Percentiles rank a stretch among this genome's conserved stretches.
Conservation (phyloP, 92 coral and sea anemone genomes). For the Bergia puertoricense region DNA sequence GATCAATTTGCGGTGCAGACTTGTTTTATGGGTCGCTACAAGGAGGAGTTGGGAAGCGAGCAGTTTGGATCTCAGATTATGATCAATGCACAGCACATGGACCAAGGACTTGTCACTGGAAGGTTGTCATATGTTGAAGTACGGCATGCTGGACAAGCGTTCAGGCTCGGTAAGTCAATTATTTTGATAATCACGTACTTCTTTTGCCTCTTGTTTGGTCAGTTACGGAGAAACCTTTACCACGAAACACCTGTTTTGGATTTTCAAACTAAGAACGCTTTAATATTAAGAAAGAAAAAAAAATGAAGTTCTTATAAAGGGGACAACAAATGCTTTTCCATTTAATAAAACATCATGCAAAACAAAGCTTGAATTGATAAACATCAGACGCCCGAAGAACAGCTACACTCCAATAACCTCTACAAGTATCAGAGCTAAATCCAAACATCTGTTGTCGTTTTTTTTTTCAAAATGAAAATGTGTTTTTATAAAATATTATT, state of each 20-base stretch:
- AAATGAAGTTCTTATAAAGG: too few relatives aligned
- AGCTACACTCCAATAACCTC: too few relatives aligned
- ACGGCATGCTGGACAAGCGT: conserved; percentile 90
- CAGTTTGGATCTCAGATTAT: conserved; percentile 91
- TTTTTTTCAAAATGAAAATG: neutral
- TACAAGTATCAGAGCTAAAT: neutral
- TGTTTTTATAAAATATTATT: too few relatives aligned
- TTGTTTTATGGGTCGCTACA: conserved; percentile 86
- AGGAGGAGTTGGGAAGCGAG: conserved; percentile 65
- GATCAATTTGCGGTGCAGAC: conserved; percentile 89
- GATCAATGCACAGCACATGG: conserved; percentile 77
- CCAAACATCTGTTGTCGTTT: neutral
- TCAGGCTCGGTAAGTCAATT: conserved; percentile 69
- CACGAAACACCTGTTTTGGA: neutral
- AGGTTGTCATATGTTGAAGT: conserved; percentile 83
- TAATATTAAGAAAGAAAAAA: neutral
- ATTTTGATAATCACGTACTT: neutral
- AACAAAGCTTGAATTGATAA: too few relatives aligned
- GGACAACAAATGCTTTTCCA: too few relatives aligned
- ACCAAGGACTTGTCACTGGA: conserved; percentile 82
- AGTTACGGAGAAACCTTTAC: neutral
- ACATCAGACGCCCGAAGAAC: too few relatives aligned
- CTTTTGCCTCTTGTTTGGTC: neutral
- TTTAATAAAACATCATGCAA: too few relatives aligned
- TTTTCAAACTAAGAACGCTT: too few relatives aligned